Conservation (phyloP, 92 coral and sea anemone species). For the Porites cylindrica region DNA sequence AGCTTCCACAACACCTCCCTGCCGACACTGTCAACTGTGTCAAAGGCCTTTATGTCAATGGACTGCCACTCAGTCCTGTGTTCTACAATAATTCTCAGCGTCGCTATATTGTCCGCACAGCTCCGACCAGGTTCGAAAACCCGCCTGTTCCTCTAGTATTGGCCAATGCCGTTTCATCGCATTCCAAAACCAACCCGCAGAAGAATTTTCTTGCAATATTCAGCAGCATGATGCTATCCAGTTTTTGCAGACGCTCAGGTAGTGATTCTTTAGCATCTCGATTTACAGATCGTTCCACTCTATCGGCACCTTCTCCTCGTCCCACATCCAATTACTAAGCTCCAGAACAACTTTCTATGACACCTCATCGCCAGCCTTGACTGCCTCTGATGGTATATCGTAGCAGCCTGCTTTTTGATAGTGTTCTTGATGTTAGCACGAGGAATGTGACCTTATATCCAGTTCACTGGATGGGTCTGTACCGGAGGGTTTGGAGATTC, state of each 20-base stretch:
- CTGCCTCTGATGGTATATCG: conserved; percentile 6
- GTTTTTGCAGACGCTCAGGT: conserved; percentile 30
- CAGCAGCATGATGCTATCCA: conserved; percentile 24
- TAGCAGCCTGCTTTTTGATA: conserved; percentile 3
- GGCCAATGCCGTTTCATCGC: conserved; percentile 28
- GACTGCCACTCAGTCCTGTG: not conserved
- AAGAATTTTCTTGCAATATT: conserved; percentile 36
- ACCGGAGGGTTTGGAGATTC: conserved; percentile 33
- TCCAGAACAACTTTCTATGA: conserved; percentile 27
- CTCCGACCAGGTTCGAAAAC: conserved; percentile 20
- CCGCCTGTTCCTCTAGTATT: conserved; percentile 20
- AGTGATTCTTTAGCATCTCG: conserved; percentile 47
- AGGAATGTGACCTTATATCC: conserved; percentile 21
- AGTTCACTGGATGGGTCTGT: conserved; percentile 7
- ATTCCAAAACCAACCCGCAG: conserved; percentile 21
- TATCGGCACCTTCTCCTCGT: conserved; percentile 31
- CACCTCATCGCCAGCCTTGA: conserved; percentile 11
- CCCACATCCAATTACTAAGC: conserved; percentile 42
- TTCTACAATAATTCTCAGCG: conserved; percentile 36
- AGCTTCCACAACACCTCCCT: conserved; percentile 21
- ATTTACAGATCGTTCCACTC: conserved; percentile 41
- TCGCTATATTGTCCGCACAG: conserved; percentile 34
- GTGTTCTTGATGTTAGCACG: conserved; percentile 11
- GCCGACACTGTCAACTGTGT: not conserved
- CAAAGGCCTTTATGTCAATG: not conserved